A percentile compares a stretch with the other conserved stretches of the same genome.
phyloP scores from a whole-genome alignment of 2,888 invertebrate species.

The Caenorhabditis sulstoni region DNA sequence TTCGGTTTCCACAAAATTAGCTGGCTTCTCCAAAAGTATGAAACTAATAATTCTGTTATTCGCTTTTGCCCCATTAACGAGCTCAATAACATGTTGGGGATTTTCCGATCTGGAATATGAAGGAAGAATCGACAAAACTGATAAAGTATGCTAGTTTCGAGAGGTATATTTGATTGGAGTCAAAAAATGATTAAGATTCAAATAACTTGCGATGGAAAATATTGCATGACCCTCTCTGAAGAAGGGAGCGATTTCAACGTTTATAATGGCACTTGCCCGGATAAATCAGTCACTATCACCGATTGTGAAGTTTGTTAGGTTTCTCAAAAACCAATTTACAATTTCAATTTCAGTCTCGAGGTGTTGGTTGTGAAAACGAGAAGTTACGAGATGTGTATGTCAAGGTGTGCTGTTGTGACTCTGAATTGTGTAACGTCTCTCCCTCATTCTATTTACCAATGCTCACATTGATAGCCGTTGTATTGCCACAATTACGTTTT shows the following conservation, averaged over 20 bases:
- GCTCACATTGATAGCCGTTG: not conserved
- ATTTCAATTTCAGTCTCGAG: slow-evolving; percentile 6
- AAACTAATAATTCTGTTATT: slow-evolving; percentile 1
- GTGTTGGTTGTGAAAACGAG: slow-evolving; percentile 41
- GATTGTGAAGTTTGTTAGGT: slow-evolving; percentile 33
- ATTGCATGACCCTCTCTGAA: slow-evolving; percentile 49
- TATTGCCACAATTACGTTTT: slow-evolving; percentile 3
- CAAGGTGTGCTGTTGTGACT: slow-evolving; percentile 54
- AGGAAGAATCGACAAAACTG: slow-evolving; percentile 21
- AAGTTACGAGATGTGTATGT: slow-evolving; percentile 31
- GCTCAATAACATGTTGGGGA: slow-evolving; percentile 26
- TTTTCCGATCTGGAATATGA: slow-evolving; percentile 34
- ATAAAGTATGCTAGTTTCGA: not conserved
- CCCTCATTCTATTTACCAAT: not conserved
- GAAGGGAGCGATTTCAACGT: slow-evolving; percentile 44
- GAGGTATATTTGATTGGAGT: no score
- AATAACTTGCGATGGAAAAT: slow-evolving; percentile 32
- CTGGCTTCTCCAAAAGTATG: not conserved
- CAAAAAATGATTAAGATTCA: slow-evolving; percentile 18
- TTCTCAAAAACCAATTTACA: not conserved
- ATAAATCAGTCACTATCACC: slow-evolving; percentile 20
- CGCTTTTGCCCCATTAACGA: not conserved
- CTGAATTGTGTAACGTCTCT: slow-evolving; percentile 34
- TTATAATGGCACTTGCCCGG: slow-evolving; percentile 51
- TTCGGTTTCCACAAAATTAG: not conserved